Evolutionary conservation across 2,113 vertebrate species (phyloP), one percentile per base, ranked within the genome.

Genomic region (Dolichotis patagonum): DNA sequence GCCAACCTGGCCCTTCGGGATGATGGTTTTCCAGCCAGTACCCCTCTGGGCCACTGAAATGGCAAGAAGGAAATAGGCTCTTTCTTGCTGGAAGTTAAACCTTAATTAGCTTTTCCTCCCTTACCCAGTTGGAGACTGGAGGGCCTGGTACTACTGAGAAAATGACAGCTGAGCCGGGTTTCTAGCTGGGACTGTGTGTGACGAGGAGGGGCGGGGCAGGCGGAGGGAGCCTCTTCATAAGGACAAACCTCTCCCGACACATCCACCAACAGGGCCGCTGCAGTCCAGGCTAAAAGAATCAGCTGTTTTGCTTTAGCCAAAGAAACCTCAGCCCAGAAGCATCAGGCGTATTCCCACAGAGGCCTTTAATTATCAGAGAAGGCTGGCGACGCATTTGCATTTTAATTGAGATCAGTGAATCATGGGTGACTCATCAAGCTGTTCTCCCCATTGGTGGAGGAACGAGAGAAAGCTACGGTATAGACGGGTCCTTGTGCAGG

Each of bases 361-460:
- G 24, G 67, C 86, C n/a, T 97, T 97, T 96, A 97, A 97, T 97
- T 94, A 92, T 88, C 54, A 14, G 8, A 96, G 97, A 96, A 97
- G 49, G 41, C 84, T 96, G 96, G 88, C 26, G 16, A 93, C 52
- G 67, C 83, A 95, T 97, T 96, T 97, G 97, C 92, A 97, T 98
- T 98, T 98, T 98, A 96, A 98, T 97, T 97, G 94, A 97, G 90
- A 94, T 85, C 30, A 90, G 98, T 96, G 94, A 98, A 97, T 97
- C 96, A 97, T 95, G 54, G 78, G 94, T 96, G 96, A 96, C 2
- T 62, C 71, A 43, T n/a, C 69, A 83, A 56, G 20, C 46, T 16
- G 63, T 96, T 73, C 54, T 90, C 46, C 1, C 20, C 24, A 89
- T 58, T 22, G 83, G 73, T 0, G n/a, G 90, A 82, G 49, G 71